Evolutionary conservation across 1,140 invertebrate genomes (phyloP).

Genomic region (Melanaphis sacchari): DNA sequence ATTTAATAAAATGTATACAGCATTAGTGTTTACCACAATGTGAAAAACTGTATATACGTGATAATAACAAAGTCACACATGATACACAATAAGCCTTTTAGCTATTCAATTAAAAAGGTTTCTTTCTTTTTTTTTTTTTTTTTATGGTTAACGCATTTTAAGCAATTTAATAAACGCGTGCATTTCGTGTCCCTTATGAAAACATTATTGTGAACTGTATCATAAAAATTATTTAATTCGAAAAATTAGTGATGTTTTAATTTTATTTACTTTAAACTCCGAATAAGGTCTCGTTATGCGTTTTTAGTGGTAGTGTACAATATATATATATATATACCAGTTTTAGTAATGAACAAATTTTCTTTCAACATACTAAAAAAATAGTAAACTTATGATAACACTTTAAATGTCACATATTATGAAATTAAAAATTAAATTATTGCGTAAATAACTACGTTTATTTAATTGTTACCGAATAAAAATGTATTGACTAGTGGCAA

Average conservation of each 20-base stretch:
- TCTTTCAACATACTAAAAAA: neutral
- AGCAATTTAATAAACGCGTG: constrained; percentile 25
- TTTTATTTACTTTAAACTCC: neutral
- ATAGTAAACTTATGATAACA: neutral
- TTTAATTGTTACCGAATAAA: neutral
- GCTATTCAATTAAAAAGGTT: constrained; percentile 45
- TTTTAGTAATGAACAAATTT: neutral
- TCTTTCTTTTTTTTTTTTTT: neutral
- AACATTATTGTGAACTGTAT: constrained; percentile 2
- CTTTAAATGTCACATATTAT: neutral
- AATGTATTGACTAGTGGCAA: neutral
- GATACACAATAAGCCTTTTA: constrained; percentile 17
- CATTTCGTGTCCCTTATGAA: neutral
- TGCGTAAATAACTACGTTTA: neutral
- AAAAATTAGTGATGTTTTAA: constrained; percentile 27
- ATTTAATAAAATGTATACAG: constrained; percentile 3
- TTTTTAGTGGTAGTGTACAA: neutral
- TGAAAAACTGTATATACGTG: neutral
- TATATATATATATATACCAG: neutral
- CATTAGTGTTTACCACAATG: neutral
- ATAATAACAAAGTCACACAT: constrained; percentile 24
- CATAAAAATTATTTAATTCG: constrained; percentile 24
- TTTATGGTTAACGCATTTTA: neutral
- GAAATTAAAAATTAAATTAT: neutral
- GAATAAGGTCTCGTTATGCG: neutral